Evolutionary conservation across 2,113 vertebrate genomes (phyloP).

Genomic region (Halcyon senegalensis): DNA sequence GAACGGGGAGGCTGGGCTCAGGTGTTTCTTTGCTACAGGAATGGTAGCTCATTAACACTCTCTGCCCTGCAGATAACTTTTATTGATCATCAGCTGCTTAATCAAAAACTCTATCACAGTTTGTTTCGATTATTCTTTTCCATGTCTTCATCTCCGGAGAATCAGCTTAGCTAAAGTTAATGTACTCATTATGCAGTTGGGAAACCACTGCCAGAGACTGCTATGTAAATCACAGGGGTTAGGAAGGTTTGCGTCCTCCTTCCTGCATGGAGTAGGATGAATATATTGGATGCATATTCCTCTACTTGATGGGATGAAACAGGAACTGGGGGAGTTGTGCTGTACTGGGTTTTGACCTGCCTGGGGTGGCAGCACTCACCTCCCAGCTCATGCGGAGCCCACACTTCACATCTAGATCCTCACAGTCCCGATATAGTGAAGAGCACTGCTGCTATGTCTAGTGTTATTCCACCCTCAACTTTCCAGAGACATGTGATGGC

Average conservation of each 20-base stretch:
- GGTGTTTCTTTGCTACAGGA: background rate
- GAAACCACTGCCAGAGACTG: background rate
- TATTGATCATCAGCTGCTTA: slow-evolving; percentile 67
- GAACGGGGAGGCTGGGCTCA: background rate
- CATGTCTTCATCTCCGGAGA: slow-evolving; percentile 20
- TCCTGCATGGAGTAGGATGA: background rate
- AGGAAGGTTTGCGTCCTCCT: background rate
- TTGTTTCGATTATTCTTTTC: slow-evolving; percentile 45
- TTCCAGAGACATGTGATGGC: background rate
- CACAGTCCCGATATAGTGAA: background rate
- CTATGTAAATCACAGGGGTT: background rate
- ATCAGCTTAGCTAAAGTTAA: slow-evolving; percentile 31
- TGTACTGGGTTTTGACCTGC: background rate
- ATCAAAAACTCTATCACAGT: slow-evolving; percentile 55
- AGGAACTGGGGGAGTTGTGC: background rate
- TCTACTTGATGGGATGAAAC: background rate
- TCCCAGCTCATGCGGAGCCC: background rate
- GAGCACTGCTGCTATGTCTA: background rate
- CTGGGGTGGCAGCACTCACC: background rate
- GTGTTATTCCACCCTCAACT: background rate
- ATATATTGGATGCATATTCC: background rate
- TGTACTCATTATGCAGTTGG: slow-evolving; percentile 19
- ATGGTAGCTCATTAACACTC: slow-evolving; percentile 49
- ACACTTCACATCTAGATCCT: background rate
- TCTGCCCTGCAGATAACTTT: slow-evolving; percentile 40